phyloP scores from a whole-genome alignment of 2,888 invertebrate genomes.

The Byasa hedistus region DNA sequence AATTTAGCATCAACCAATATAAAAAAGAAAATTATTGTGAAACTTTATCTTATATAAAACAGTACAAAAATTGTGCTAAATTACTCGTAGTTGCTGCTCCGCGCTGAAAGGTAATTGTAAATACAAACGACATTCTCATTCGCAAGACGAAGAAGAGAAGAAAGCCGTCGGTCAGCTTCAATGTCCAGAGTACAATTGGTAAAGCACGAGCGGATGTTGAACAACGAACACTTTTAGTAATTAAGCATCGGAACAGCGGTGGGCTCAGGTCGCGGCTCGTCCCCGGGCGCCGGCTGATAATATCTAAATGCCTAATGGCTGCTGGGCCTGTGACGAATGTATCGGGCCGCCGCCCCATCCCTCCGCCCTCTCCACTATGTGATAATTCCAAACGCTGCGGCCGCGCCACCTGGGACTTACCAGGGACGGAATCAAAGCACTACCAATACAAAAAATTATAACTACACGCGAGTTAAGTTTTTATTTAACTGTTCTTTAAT shows the following conservation, averaged over 20 bases:
- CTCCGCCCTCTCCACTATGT: slow-evolving; percentile 74
- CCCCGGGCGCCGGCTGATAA: slow-evolving; percentile 74
- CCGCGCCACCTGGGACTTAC: slow-evolving; percentile 78
- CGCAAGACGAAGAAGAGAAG: no score
- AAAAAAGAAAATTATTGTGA: no score
- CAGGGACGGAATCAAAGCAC: slow-evolving; percentile 62
- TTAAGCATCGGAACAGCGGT: slow-evolving; percentile 72
- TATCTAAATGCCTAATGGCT: slow-evolving; percentile 82
- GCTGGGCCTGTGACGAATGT: slow-evolving; percentile 81
- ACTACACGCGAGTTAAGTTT: no score
- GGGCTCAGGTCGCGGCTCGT: slow-evolving; percentile 72
- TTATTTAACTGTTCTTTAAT: no score
- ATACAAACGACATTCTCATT: no score
- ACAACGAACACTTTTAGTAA: slow-evolving; percentile 75
- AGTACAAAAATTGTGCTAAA: no score
- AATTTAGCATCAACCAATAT: no score
- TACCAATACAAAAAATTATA: slow-evolving; percentile 16
- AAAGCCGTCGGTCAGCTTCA: no score
- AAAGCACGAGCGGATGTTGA: slow-evolving; percentile 39
- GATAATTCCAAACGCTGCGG: slow-evolving; percentile 81
- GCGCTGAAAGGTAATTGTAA: no score
- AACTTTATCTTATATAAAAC: no score
- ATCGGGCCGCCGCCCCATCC: slow-evolving; percentile 55
- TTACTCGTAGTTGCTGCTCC: no score
- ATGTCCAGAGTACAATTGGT: slow-evolving; percentile 1